Conservation (phyloP, 2,113 vertebrate genomes). For the Microcebus murinus region DNA sequence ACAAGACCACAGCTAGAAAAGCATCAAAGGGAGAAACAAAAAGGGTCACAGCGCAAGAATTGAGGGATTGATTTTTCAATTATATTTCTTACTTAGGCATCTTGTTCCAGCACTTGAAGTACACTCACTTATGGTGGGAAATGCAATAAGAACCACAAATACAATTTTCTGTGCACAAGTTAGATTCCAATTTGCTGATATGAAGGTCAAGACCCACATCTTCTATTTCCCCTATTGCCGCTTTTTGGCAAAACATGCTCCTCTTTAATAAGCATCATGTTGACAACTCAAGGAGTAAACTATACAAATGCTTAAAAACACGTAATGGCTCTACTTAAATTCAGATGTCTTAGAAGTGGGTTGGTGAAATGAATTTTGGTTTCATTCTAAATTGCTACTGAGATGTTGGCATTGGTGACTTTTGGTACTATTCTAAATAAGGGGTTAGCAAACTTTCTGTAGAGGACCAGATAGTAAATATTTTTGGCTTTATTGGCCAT, state of each 20-base stretch:
- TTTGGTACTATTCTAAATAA: not conserved
- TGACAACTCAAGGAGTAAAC: not conserved
- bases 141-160: not conserved
- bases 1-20: not conserved
- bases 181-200: not conserved
- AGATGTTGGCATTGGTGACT: not conserved
- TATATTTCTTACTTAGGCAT: not conserved
- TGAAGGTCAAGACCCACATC: not conserved
- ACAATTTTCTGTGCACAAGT: not conserved
- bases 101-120: not conserved
- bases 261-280: not conserved
- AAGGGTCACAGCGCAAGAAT: not conserved
- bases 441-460: not conserved
- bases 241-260: not conserved
- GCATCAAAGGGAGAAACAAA: not conserved
- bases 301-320: not conserved
- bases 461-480: not conserved
- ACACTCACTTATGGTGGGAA: not conserved
- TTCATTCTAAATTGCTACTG: conserved; percentile 60
- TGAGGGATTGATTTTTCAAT: not conserved
- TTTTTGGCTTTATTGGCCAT: not conserved
- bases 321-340: conserved; percentile 6
- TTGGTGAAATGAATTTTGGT: conserved; percentile 42
- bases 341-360: not conserved
- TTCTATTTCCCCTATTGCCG: not conserved